Evolutionary conservation across 2,888 invertebrate genomes (phyloP), one percentile per base, ranked within the genome.

Genomic region (Ligdia adustata): DNA sequence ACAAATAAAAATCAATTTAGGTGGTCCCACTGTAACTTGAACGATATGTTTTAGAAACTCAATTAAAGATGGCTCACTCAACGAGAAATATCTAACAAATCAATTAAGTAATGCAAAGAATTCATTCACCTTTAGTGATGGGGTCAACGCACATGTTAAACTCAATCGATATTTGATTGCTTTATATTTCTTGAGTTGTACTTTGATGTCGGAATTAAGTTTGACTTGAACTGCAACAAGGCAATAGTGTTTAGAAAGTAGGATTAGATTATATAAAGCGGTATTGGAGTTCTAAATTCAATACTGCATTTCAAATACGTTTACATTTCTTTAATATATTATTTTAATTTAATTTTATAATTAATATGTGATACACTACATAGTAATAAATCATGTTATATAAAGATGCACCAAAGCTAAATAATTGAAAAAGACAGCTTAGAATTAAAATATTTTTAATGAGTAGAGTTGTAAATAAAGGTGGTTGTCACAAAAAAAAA

Each of bases 81-180:
- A 81, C 79, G 72, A 82, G 75, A 83, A 81, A 82, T 79, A 82
- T 84, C 82, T 74, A 81, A 85, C 84, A 84, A 86, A 88, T 87
- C 85, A 87, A 88, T 87, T 86, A 84, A 80, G 75, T 79, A 84
- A 86, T 86, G 85, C 83, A 75, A 82, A 79, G 87, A 86, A 86
- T 86, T 82, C 83, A 81, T 86, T 86, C 82, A 83, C 79, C 82
- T 86, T 77, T 84, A 79, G 79, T 69, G 81, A 60, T 66, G 84
- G 60, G 50, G 27, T 55, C 31, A 24, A 43, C 28, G 7, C 31
- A 42, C 33, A 38, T 29, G 28, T 38, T 38, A 38, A 47, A 42
- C 7, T 43, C 34, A 38, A 48, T 48, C 48, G 46, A 45, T 31
- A 11, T 31, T 45, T n/a, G 35, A 29, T 35, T 43, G 22, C 12